Conservation (phyloP, 2,797 vertebrate genomes). For the Echeneis naucrates region DNA sequence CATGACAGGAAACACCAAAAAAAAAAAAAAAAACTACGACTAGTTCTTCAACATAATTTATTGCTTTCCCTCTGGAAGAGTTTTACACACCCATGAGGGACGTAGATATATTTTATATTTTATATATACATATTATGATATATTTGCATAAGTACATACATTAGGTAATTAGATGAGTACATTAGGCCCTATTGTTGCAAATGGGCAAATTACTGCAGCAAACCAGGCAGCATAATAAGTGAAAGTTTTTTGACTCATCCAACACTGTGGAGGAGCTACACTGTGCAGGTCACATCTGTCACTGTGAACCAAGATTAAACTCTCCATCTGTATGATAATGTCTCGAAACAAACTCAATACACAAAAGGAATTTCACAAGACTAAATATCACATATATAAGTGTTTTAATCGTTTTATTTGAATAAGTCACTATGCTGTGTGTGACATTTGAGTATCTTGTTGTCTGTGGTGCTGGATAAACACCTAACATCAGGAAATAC, state of each 20-base stretch:
- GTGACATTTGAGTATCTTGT: conserved; percentile 7
- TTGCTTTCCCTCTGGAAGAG: conserved; percentile 9
- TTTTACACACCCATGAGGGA: neutral
- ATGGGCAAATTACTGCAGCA: conserved; percentile 5
- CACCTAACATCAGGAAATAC: conserved; percentile 4
- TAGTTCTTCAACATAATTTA: conserved; percentile 16
- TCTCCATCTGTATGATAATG: neutral
- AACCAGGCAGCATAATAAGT: conserved; percentile 11
- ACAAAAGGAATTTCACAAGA: neutral
- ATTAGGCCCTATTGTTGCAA: conserved; percentile 44
- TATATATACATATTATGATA: too few relatives aligned
- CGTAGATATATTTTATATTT: too few relatives aligned
- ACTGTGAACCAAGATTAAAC: conserved; percentile 6
- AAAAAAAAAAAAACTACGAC: conserved; percentile 25
- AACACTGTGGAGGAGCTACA: neutral
- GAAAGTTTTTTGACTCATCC: conserved; percentile 9
- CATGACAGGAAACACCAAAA: conserved; percentile 16
- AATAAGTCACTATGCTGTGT: neutral
- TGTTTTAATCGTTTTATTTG: conserved; percentile 2
- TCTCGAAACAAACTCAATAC: neutral
- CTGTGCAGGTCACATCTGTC: conserved; percentile 4
- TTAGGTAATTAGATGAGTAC: too few relatives aligned
- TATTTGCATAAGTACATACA: conserved; percentile 53
- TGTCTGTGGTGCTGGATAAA: conserved; percentile 14
- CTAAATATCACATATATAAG: neutral